These are phyloP conservation scores for Ferdinandea cuprea DNA, from an alignment of 2,888 invertebrate species.

Conservation along the genomic window DNA sequence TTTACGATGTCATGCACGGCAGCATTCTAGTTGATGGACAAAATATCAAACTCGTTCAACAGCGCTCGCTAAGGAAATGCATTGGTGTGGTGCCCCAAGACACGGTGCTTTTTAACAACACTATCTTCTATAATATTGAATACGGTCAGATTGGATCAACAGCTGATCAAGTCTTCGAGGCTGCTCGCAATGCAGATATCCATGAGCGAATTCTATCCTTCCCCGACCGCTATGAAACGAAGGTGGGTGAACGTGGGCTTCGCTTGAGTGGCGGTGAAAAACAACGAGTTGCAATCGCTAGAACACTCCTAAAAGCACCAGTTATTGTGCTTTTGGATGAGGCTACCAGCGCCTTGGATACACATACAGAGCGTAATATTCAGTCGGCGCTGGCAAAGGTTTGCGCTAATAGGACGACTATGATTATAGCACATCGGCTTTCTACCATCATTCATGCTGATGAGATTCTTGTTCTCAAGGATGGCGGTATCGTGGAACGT, in stretches of 20 bases:
- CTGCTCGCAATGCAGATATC: constrained; percentile 96
- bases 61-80: constrained; percentile 91
- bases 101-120: constrained; percentile 96
- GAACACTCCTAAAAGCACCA: constrained; percentile 96
- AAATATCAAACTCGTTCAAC: constrained; percentile 92
- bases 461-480: constrained; percentile 95
- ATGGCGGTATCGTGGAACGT: constrained; percentile 95
- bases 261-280: constrained; percentile 98
- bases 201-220: constrained; percentile 96
- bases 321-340: constrained; percentile 96
- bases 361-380: constrained; percentile 97
- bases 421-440: constrained; percentile 96
- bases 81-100: constrained; percentile 99
- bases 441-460: constrained; percentile 98
- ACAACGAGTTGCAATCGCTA: constrained; percentile 97
- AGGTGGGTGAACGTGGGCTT: constrained; percentile 97
- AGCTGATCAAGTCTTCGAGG: constrained; percentile 92
- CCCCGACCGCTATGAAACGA: constrained; percentile 93
- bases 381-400: constrained; percentile 93
- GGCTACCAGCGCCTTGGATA: constrained; percentile 97
- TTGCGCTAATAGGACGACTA: constrained; percentile 94
- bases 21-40: constrained; percentile 94
- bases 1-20: constrained; percentile 96
- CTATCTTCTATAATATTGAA: constrained; percentile 96
- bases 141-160: constrained; percentile 93